Percentiles rank a stretch among this genome's conserved stretches.
Conservation (phyloP, 2,113 vertebrate species). For the Notothenia coriiceps region DNA sequence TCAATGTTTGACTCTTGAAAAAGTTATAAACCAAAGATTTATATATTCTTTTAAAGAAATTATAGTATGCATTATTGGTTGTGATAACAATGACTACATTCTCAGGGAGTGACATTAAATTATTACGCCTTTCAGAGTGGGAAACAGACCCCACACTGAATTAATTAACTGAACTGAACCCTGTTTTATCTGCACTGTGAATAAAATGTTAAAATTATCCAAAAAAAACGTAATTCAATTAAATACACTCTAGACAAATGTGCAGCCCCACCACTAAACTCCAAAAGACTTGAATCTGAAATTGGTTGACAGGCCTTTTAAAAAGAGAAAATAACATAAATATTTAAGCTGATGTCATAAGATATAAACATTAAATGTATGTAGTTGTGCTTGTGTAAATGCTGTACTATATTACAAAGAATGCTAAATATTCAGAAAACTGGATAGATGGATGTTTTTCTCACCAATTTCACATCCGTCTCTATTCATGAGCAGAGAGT, state of each 20-base stretch:
- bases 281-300: neutral
- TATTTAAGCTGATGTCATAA: neutral
- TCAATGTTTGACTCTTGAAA: too few species aligned
- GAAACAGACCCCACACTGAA: neutral
- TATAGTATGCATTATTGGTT: neutral
- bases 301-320: neutral
- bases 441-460: constrained; percentile 4
- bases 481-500: constrained; percentile 44
- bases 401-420: constrained; percentile 3
- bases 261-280: neutral
- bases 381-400: constrained; percentile 14
- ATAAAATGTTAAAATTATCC: neutral
- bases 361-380: constrained; percentile 1
- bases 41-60: neutral
- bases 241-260: neutral
- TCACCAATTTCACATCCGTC: neutral
- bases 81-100: constrained; percentile 1
- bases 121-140: neutral
- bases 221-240: neutral
- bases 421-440: constrained; percentile 19
- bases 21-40: too few species aligned
- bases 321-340: neutral
- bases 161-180: neutral
- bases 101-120: neutral
- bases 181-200: neutral